Evolutionary conservation across 1,140 invertebrate species (phyloP).

Genomic region (Heliconius hermathena): DNA sequence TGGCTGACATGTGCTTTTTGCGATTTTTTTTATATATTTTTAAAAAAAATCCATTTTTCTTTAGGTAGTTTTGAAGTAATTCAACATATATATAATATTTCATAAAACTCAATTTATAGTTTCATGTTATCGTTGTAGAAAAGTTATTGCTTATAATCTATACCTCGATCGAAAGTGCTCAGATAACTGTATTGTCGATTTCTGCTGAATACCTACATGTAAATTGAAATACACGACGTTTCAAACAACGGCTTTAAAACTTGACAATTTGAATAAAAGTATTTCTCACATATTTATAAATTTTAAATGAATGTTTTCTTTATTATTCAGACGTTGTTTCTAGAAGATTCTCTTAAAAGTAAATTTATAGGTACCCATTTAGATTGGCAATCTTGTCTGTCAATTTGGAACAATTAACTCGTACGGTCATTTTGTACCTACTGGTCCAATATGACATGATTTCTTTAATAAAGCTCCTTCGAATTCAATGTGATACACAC

Average conservation of each 20-base stretch:
- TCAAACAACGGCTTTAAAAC: background rate
- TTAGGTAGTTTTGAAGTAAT: background rate
- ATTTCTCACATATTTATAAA: background rate
- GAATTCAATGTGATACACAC: background rate
- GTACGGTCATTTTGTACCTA: background rate
- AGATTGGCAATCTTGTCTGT: slow-evolving; percentile 1
- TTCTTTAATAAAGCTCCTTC: slow-evolving; percentile 24
- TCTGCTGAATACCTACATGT: background rate
- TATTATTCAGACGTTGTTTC: background rate
- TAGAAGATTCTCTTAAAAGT: background rate
- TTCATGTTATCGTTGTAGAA: background rate
- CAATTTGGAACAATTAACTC: slow-evolving; percentile 35
- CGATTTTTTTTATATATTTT: background rate
- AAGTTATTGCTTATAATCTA: background rate
- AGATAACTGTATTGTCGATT: slow-evolving; percentile 3
- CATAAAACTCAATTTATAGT: background rate
- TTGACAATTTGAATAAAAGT: background rate
- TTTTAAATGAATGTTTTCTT: background rate
- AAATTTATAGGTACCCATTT: slow-evolving; percentile 14
- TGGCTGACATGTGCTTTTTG: slow-evolving; percentile 39
- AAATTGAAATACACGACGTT: background rate
- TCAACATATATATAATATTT: slow-evolving; percentile 1
- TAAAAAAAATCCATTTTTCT: slow-evolving; percentile 16
- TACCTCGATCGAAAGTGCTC: background rate
- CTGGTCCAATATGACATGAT: slow-evolving; percentile 18